Evolutionary conservation across 2,113 vertebrate genomes (phyloP).

Genomic region (Blennius ocellaris): DNA sequence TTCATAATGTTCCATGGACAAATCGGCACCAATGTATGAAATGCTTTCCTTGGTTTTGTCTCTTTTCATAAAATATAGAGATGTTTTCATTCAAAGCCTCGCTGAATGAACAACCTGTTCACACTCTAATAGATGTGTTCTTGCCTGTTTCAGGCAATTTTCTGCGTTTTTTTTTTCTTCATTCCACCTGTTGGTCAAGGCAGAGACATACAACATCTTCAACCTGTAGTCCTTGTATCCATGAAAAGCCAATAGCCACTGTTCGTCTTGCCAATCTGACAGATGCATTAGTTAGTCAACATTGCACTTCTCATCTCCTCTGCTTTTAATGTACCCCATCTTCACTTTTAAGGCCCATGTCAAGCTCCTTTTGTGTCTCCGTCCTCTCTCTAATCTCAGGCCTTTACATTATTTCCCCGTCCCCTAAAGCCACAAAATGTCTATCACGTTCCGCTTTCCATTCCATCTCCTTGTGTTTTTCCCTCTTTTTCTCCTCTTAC

Average conservation of each 20-base stretch:
- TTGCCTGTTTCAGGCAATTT: constrained; percentile 3
- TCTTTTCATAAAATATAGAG: constrained; percentile 4
- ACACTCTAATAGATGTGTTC: neutral
- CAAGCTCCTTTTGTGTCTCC: constrained; percentile 31
- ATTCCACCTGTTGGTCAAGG: neutral
- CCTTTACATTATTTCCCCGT: constrained; percentile 33
- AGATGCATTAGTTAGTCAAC: constrained; percentile 40
- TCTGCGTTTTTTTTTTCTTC: neutral
- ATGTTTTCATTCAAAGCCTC: neutral
- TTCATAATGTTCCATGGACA: neutral
- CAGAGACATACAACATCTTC: constrained; percentile 3
- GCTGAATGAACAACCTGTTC: constrained; percentile 10
- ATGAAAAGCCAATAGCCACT: constrained; percentile 5
- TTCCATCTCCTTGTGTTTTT: constrained; percentile 16
- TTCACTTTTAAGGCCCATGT: constrained; percentile 35
- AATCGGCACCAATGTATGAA: neutral
- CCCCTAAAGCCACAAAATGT: constrained; percentile 47
- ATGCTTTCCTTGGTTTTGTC: neutral
- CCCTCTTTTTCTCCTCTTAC: constrained; percentile 11
- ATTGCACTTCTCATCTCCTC: constrained; percentile 9
- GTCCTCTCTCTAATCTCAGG: constrained; percentile 38
- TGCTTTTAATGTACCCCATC: constrained; percentile 8
- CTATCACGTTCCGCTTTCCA: constrained; percentile 40
- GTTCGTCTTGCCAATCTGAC: constrained; percentile 15
- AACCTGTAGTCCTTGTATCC: constrained; percentile 14